Conservation (phyloP, 2,113 vertebrate species). For the Pimephales promelas region DNA sequence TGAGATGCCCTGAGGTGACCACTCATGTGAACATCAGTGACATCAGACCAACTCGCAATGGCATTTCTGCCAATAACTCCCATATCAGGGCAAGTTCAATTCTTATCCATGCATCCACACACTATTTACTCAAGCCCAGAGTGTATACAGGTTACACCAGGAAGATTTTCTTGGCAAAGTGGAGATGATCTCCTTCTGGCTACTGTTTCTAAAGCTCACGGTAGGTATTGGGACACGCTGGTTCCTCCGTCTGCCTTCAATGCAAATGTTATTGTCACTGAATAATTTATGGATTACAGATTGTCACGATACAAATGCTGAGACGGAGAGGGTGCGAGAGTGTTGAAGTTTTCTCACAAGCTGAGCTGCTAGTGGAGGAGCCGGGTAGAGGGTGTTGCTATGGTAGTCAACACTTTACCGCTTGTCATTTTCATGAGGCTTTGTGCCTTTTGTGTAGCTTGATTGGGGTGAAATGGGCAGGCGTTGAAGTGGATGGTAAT, state of each 20-base stretch:
- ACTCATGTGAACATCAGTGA: constrained; percentile 13
- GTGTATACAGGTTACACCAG: not conserved
- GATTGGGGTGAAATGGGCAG: constrained; percentile 38
- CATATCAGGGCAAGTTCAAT: not conserved
- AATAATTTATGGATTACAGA: constrained; percentile 60
- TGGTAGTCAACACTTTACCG: constrained; percentile 60
- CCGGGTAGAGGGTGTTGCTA: constrained; percentile 63
- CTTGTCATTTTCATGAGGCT: constrained; percentile 61
- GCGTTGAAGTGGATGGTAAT: constrained; percentile 40
- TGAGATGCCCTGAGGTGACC: constrained; percentile 12
- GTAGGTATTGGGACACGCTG: constrained; percentile 50
- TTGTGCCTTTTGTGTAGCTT: constrained; percentile 50
- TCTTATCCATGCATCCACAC: constrained; percentile 13
- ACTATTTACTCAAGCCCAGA: not conserved
- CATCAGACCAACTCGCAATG: constrained; percentile 48
- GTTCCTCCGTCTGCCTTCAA: constrained; percentile 41
- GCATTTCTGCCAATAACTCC: constrained; percentile 57
- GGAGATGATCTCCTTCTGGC: constrained; percentile 65
- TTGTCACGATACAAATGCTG: constrained; percentile 47
- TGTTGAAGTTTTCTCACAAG: constrained; percentile 62
- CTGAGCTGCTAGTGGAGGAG: constrained; percentile 61
- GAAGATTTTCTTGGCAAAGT: constrained; percentile 25
- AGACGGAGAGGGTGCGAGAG: constrained; percentile 54
- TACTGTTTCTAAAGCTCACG: constrained; percentile 52
- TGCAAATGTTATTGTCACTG: constrained; percentile 51